Conservation (phyloP, 2,113 vertebrate species). For the Pelecanus crispus region DNA sequence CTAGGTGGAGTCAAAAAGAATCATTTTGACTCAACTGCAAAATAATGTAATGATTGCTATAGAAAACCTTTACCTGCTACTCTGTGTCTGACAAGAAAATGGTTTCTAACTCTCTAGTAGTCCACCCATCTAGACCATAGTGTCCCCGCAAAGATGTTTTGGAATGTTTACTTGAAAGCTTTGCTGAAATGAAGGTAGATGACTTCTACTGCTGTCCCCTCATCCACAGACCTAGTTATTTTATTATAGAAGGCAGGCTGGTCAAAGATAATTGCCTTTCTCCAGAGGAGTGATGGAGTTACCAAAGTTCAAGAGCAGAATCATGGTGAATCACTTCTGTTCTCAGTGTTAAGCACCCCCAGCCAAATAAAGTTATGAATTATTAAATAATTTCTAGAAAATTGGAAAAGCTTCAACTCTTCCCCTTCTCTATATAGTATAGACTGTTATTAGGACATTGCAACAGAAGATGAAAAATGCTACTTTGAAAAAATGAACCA, state of each 20-base stretch:
- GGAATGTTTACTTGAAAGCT: neutral
- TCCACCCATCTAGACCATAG: neutral
- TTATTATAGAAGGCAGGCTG: neutral
- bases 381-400: neutral
- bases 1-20: neutral
- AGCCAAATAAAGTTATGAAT: neutral
- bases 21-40: neutral
- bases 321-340: neutral
- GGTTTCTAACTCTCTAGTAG: neutral
- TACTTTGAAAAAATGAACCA: neutral
- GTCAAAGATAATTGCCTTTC: neutral
- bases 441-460: neutral
- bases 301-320: neutral
- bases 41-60: neutral
- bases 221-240: neutral
- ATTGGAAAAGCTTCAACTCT: neutral
- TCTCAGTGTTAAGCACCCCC: neutral
- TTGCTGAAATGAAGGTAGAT: neutral
- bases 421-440: neutral
- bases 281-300: neutral
- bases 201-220: neutral
- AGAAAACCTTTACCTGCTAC: neutral
- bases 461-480: neutral
- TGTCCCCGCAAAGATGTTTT: neutral
- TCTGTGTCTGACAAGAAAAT: neutral